phyloP scores from a whole-genome alignment of 23 tunicate genomes.

The Ciona savignyi region DNA sequence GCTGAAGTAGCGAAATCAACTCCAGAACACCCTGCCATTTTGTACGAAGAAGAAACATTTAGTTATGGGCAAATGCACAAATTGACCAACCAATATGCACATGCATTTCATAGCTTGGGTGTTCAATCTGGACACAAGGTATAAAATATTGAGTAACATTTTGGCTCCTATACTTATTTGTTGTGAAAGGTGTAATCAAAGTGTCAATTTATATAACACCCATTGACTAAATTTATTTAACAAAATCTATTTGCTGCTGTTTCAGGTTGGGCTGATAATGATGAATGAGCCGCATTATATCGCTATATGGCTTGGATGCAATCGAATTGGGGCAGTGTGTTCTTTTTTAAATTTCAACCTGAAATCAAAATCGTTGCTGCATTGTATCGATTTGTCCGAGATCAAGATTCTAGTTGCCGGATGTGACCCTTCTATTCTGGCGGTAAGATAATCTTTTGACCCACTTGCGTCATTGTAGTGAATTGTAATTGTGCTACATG shows the following conservation, averaged over 20 bases:
- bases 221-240: no score
- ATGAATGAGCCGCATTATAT: constrained; percentile 58
- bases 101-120: constrained; percentile 35
- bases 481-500: no score
- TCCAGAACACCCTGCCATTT: constrained; percentile 23
- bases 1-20: constrained; percentile 15
- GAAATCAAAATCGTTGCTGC: constrained; percentile 45
- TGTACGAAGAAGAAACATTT: constrained; percentile 42
- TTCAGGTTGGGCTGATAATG: constrained; percentile 75
- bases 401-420: constrained; percentile 44
- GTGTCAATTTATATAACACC: no score
- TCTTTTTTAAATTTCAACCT: constrained; percentile 70
- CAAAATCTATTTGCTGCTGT: no score
- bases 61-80: constrained; percentile 26
- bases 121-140: constrained; percentile 40
- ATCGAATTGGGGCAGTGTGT: constrained; percentile 31
- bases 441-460: no score
- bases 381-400: constrained; percentile 72
- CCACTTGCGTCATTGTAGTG: no score
- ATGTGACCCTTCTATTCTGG: constrained; percentile 27
- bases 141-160: no score
- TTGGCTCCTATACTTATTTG: no score
- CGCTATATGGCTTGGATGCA: constrained; percentile 52
- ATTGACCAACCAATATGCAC: constrained; percentile 37
- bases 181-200: no score